Percentiles rank a stretch among this genome's conserved stretches.
phyloP scores from a whole-genome alignment of 2,797 vertebrate species.

The Lepilemur septentrionalis region DNA sequence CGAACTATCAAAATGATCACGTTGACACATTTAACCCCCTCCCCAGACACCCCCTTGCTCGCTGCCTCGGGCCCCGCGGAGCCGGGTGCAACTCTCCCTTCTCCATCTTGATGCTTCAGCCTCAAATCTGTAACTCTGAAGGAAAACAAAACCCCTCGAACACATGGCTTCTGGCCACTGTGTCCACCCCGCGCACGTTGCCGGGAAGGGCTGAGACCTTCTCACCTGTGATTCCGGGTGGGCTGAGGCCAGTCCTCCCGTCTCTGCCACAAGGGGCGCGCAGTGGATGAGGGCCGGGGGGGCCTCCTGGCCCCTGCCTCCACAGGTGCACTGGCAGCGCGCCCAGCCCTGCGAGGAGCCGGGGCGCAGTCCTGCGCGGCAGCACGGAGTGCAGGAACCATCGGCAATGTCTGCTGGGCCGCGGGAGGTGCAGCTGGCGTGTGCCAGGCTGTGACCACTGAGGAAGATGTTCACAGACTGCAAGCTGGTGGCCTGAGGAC shows the following conservation, averaged over 20 bases:
- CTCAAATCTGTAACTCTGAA: background rate
- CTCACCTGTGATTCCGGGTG: background rate
- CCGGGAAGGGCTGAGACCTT: background rate
- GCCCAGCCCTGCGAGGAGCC: too few species aligned
- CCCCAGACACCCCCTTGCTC: background rate
- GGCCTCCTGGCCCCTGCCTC: too few species aligned
- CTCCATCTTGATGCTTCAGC: background rate
- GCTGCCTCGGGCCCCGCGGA: background rate
- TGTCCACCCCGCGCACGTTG: background rate
- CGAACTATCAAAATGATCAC: background rate
- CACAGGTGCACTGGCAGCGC: background rate
- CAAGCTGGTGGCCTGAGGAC: background rate
- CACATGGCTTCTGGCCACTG: too few species aligned
- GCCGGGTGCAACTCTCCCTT: background rate
- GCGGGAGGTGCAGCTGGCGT: accelerated
- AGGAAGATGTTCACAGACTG: background rate
- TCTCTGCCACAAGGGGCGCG: background rate
- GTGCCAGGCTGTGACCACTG: background rate
- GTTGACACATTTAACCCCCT: background rate
- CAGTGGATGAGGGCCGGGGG: too few species aligned
- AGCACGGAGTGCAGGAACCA: background rate
- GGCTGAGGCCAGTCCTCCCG: background rate
- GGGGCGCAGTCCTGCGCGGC: background rate
- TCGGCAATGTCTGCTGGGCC: background rate
- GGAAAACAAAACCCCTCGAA: background rate